Evolutionary conservation across 92 coral and sea anemone genomes (phyloP).

Genomic region (Chrysogorgia sp.): DNA sequence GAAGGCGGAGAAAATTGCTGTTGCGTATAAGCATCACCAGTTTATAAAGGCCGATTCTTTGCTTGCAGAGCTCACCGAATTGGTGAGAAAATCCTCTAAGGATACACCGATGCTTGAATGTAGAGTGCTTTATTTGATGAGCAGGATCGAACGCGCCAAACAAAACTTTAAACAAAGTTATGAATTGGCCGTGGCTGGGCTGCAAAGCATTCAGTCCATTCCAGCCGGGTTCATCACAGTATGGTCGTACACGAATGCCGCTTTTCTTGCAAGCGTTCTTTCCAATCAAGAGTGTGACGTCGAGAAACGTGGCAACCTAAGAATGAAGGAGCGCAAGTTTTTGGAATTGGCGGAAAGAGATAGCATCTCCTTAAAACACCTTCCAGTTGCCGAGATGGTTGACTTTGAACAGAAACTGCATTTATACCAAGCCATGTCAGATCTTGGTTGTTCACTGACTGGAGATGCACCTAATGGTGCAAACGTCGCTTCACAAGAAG

Average conservation of each 20-base stretch:
- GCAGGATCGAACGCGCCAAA: not conserved
- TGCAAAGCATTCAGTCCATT: not conserved
- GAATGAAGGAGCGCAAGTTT: not conserved
- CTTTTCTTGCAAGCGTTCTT: not conserved
- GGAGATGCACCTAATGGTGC: not conserved
- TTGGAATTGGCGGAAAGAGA: not conserved
- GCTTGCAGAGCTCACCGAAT: not conserved
- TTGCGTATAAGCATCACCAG: not conserved
- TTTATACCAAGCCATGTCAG: not conserved
- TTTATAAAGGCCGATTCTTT: not conserved
- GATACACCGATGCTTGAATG: not conserved
- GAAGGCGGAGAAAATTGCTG: not conserved
- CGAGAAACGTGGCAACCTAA: not conserved
- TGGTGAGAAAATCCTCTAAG: not conserved
- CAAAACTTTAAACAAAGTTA: not conserved
- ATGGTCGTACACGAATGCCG: not conserved
- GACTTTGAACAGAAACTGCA: slow-evolving; percentile 1
- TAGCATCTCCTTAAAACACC: not conserved
- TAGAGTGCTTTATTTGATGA: slow-evolving; percentile 1
- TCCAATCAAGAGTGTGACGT: not conserved
- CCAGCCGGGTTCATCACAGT: slow-evolving; percentile 9
- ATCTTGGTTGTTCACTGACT: slow-evolving; percentile 9
- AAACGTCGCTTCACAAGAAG: not conserved
- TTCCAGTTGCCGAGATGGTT: not conserved
- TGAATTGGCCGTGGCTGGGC: not conserved